Base-by-base conservation (phyloP, 2,113 vertebrate species). In the Sarotherodon lohbergeri region DNA sequence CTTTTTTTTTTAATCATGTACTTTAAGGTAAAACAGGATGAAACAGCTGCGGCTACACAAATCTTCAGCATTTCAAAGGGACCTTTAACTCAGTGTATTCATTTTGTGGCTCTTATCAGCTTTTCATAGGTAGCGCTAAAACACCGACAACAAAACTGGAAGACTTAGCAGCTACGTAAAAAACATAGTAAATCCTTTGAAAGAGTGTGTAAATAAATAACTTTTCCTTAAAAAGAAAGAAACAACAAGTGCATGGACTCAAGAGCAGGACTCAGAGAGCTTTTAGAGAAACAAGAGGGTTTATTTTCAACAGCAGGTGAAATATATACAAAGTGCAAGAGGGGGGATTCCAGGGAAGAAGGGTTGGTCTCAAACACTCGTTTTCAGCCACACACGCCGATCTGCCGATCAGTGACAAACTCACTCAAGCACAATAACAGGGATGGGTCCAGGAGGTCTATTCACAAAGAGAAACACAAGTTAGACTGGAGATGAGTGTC, bases 51-150 rank as follows among this genome's bases (percentile, higher is more conserved):
- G 0, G 2, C 36, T 43, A 24, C 12, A 9, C 36, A 71, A 43
- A 24, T 71, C 22, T 0, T 27, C 68, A 46, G 22, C 13, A 17
- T 48, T 48, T 29, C 24, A 32, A 19, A 78, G 43, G 50, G 43
- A 32, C 16, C 73, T 34, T 78, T 16, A 78, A 29, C 71, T 50
- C 71, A 1, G 12, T 19, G 71, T 5, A 7, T 50, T 50, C 4
- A 32, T 50, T 29, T 50, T 19, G 41, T 29, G 43, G 0, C 3
- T 3, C 24, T 48, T 48, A 29, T 19, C 0, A 4, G 71, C 14
- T 19, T 76, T 50, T 76, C 4, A 8, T 12, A 32, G 46, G 24
- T 16, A 78, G 24, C 9, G 6, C 6, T 19, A 76, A 76, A 76
- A 0, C 16, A 11, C 9, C 9, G 3, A 32, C 16, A 50, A 7